phyloP scores from a whole-genome alignment of 2,113 vertebrate species.

The Dendrocopos noguchii region DNA sequence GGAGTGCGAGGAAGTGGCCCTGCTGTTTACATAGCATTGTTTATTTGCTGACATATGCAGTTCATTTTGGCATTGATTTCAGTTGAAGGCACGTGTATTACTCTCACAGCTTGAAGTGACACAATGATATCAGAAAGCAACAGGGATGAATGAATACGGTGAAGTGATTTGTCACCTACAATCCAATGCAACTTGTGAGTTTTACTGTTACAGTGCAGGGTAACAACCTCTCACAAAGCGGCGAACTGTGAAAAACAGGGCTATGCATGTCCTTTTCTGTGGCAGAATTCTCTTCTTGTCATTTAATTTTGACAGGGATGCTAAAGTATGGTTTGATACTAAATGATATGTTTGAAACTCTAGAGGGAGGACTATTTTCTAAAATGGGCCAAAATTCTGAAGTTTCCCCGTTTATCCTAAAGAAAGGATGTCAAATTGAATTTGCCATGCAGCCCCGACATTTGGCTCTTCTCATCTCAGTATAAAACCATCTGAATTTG shows the following conservation, averaged over 20 bases:
- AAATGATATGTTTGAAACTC: not conserved
- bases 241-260: constrained; percentile 24
- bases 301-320: constrained; percentile 29
- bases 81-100: constrained; percentile 42
- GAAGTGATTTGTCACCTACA: constrained; percentile 50
- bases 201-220: constrained; percentile 3
- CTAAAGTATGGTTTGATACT: not conserved
- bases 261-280: not conserved
- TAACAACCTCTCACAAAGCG: not conserved
- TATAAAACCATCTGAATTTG: not conserved
- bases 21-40: constrained; percentile 56
- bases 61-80: constrained; percentile 67
- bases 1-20: constrained; percentile 31
- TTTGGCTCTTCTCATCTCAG: not conserved
- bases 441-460: not conserved
- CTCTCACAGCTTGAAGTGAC: constrained; percentile 58
- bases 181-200: constrained; percentile 37
- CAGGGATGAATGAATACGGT: constrained; percentile 48
- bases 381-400: not conserved
- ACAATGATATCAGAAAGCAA: constrained; percentile 63
- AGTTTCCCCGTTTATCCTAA: not conserved
- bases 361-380: not conserved
- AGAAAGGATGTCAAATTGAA: not conserved
- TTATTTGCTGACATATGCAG: constrained; percentile 64
- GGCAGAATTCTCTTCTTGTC: not conserved